Base-by-base conservation (phyloP, 2,113 vertebrate species). In the Solea senegalensis region DNA sequence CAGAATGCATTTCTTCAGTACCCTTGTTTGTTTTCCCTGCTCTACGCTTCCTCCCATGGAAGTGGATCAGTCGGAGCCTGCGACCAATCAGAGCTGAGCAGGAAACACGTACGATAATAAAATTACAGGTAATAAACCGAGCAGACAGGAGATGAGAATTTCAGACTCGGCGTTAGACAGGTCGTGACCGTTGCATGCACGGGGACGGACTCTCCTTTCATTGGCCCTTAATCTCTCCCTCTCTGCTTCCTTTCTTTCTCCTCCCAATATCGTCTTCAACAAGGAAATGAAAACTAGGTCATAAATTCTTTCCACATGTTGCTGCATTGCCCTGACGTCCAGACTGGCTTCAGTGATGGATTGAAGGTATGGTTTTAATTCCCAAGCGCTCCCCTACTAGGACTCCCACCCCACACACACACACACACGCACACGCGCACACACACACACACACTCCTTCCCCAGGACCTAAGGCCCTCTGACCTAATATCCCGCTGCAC, bases 231-330 rank as follows among this genome's bases (percentile, higher is more conserved):
- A 70, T 71, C 64, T 78, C 64, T 46, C 62, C 51, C 63, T 45
- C 40, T n/a, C 52, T 70, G 40, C 53, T 45, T 73, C 65, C 74
- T 80, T n/a, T 72, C 67, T 64, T 39, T 65, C 75, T 67, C 63
- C 80, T 69, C 73, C 62, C 79, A 72, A 86, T 82, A 88, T 89
- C 69, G 54, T 86, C 83, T 91, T 87, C 90, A 91, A 92, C 79
- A 82, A 84, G 91, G 91, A 94, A 94, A 93, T 91, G 89, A 93
- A 93, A 93, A 92, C 74, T 92, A 90, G 93, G 93, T 93, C 93
- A 93, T 89, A 92, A 92, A 94, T 93, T 93, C 89, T 90, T 94
- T 94, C 92, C 92, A 93, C 90, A 94, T 94, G 93, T 94, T 91
- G 86, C 71, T 78, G 83, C 77, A 60, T 56, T 58, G 80, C 86